Conservation (phyloP, 2,888 invertebrate species). For the Volucella inflata region DNA sequence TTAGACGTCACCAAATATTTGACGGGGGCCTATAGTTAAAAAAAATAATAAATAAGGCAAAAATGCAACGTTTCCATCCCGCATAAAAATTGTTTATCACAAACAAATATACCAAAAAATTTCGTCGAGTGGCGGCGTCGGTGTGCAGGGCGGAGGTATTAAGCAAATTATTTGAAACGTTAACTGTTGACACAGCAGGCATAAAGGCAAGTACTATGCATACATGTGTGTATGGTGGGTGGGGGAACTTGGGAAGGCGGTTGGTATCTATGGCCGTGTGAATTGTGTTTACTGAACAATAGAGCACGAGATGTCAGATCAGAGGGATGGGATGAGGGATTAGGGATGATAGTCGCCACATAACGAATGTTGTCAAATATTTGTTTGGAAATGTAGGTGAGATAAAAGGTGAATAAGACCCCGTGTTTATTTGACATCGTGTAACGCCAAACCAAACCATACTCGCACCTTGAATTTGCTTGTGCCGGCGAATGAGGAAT, state of each 20-base stretch:
- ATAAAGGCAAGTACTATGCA: slow-evolving; percentile 6
- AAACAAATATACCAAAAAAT: slow-evolving; percentile 51
- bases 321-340: not conserved
- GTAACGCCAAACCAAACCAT: slow-evolving; percentile 1
- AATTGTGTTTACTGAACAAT: slow-evolving; percentile 52
- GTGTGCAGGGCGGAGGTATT: slow-evolving; percentile 16
- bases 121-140: not conserved
- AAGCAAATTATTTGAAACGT: slow-evolving; percentile 62
- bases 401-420: slow-evolving; percentile 54
- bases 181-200: slow-evolving; percentile 65
- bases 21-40: slow-evolving; percentile 4
- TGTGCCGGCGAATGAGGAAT: slow-evolving; percentile 5
- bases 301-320: slow-evolving; percentile 13
- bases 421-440: slow-evolving; percentile 17
- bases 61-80: slow-evolving; percentile 27
- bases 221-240: slow-evolving; percentile 1
- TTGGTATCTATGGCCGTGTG: slow-evolving; percentile 10
- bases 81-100: slow-evolving; percentile 68
- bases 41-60: slow-evolving; percentile 7
- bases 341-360: slow-evolving; percentile 17
- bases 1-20: slow-evolving; percentile 40
- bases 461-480: not conserved
- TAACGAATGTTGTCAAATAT: slow-evolving; percentile 65
- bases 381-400: slow-evolving; percentile 45
- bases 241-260: not conserved